phyloP scores from a whole-genome alignment of 1,140 invertebrate species.

The Diabrotica virgifera region DNA sequence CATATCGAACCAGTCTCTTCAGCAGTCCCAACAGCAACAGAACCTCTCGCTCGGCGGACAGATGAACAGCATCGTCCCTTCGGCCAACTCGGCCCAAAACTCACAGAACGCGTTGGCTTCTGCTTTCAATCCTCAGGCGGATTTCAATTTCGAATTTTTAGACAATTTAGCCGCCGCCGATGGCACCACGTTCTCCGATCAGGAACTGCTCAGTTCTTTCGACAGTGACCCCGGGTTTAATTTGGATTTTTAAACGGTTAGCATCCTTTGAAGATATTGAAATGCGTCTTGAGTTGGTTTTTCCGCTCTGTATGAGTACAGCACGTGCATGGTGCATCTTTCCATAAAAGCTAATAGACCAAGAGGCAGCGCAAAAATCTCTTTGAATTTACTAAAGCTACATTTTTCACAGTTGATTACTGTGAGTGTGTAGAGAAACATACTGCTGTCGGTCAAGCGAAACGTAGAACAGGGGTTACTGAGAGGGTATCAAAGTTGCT shows the following conservation, averaged over 20 bases:
- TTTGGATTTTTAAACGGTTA: slow-evolving; percentile 43
- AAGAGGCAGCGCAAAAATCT: too few species aligned
- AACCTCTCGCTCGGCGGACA: slow-evolving; percentile 19
- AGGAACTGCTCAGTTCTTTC: slow-evolving; percentile 72
- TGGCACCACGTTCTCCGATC: slow-evolving; percentile 67
- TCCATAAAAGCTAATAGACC: too few species aligned
- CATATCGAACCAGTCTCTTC: slow-evolving; percentile 49
- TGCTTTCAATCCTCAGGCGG: slow-evolving; percentile 57
- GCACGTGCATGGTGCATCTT: too few species aligned
- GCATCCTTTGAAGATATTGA: background rate
- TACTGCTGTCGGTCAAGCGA: too few species aligned
- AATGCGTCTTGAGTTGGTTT: too few species aligned
- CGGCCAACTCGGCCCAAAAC: slow-evolving; percentile 43
- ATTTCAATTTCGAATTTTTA: slow-evolving; percentile 78
- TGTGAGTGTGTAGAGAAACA: too few species aligned
- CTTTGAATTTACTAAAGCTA: too few species aligned
- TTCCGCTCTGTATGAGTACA: too few species aligned
- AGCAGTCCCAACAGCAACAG: slow-evolving; percentile 43
- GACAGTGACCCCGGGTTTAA: slow-evolving; percentile 57
- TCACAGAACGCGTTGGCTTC: slow-evolving; percentile 49
- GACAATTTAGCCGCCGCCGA: slow-evolving; percentile 72
- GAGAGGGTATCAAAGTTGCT: too few species aligned
- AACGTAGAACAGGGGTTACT: too few species aligned
- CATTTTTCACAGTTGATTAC: too few species aligned
- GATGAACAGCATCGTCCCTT: slow-evolving; percentile 35